Percentiles rank a stretch among this genome's conserved stretches.
Conservation (phyloP, 2,113 vertebrate species). For the Apus apus region DNA sequence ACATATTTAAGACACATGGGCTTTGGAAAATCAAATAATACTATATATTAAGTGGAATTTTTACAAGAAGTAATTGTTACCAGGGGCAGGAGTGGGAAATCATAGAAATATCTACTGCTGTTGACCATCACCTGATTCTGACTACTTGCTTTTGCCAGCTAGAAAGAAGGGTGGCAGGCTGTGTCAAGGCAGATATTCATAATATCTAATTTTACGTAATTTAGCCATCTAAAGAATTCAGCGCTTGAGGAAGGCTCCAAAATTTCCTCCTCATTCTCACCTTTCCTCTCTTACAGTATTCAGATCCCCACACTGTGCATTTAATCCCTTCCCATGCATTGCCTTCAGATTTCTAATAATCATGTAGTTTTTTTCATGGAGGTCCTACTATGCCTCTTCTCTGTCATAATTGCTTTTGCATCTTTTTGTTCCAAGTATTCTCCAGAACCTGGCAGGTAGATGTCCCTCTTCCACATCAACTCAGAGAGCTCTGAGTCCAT, state of each 20-base stretch:
- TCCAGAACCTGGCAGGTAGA: not conserved
- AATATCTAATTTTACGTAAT: not conserved
- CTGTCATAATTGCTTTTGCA: not conserved
- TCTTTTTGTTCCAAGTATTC: not conserved
- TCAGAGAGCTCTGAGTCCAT: not conserved
- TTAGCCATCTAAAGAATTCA: not conserved
- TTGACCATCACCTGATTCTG: not conserved
- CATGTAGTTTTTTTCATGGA: not conserved
- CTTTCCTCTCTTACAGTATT: not conserved
- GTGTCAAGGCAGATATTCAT: not conserved
- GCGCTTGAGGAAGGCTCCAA: not conserved
- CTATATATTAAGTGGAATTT: not conserved
- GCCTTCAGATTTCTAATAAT: not conserved
- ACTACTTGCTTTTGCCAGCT: not conserved
- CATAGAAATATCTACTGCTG: not conserved
- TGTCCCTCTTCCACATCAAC: not conserved
- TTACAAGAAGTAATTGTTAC: not conserved
- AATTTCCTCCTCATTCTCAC: not conserved
- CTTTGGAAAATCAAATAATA: not conserved
- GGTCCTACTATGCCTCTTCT: not conserved
- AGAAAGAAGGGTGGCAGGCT: not conserved
- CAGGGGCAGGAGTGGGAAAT: not conserved
- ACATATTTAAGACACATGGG: not conserved
- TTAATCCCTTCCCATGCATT: not conserved
- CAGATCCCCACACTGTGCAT: rapidly evolving